Evolutionary conservation across 2,113 vertebrate genomes (phyloP), one percentile per base, ranked within the genome.

Genomic region (Canis aureus): DNA sequence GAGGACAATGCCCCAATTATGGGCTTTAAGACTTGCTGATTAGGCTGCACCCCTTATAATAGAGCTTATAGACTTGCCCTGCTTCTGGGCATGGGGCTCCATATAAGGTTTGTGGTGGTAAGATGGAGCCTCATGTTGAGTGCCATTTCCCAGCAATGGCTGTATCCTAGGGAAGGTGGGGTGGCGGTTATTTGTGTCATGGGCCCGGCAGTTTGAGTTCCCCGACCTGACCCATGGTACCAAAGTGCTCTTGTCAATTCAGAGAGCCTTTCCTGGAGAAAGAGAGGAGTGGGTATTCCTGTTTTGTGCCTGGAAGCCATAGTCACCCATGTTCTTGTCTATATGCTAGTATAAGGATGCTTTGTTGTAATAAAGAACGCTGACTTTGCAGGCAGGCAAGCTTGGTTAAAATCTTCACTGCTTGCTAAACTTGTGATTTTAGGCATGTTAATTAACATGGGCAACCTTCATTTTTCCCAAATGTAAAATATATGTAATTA

Each of bases 401-500:
- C 23, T 78, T 91, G 64, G 57, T 93, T 94, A 78, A 95, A 84
- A 89, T 89, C 10, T 3, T 96, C 16, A 3, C 1, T 93, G 60
- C n/a, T 95, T 83, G 49, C n/a, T 69, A 62, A 81, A 49, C 55
- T 69, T 96, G n/a, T 80, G 83, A 87, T 95, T 80, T 78, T 2
- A 83, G 23, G 22, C 80, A 76, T 81, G 62, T 32, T 96, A 95
- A 89, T 94, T 91, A 96, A 82, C 66, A 96, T 93, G 23, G 5
- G 38, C 84, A 94, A 69, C 19, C 82, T 97, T 97, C 49, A 55
- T n/a, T 96, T 71, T 95, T 79, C 51, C 49, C 64, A 92, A 76
- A 86, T 57, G 51, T 84, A 92, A 92, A 96, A 87, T 91, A 53
- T 69, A 23, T 89, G 23, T 93, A 94, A 89, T 86, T 95, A 93